phyloP scores from a whole-genome alignment of 2,888 invertebrate genomes.

The Sabellastarte sp. region DNA sequence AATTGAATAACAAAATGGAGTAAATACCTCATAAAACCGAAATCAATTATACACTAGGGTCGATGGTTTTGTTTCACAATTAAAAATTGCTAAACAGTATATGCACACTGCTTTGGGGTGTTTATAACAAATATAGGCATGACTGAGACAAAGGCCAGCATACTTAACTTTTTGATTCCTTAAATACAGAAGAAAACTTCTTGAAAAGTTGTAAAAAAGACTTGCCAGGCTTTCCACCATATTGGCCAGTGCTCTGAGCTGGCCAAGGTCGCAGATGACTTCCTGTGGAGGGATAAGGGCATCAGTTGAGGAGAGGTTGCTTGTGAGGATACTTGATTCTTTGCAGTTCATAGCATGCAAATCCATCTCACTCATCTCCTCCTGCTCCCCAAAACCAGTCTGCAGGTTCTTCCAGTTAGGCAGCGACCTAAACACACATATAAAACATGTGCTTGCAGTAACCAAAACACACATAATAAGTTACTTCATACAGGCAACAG shows the following conservation, averaged over 20 bases:
- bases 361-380: conserved; percentile 76
- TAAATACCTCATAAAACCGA: no score
- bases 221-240: conserved; percentile 86
- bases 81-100: no score
- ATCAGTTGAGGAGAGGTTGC: conserved; percentile 71
- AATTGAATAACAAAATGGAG: no score
- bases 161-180: no score
- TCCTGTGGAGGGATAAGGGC: conserved; percentile 82
- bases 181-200: no score
- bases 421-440: conserved; percentile 56
- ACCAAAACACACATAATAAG: not conserved
- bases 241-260: conserved; percentile 81
- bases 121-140: no score
- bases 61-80: no score
- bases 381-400: conserved; percentile 43
- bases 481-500: not conserved
- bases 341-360: conserved; percentile 76
- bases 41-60: no score
- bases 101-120: no score
- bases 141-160: no score
- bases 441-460: not conserved
- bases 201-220: no score
- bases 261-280: conserved; percentile 80
- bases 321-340: conserved; percentile 90
- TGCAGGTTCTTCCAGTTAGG: conserved; percentile 68